Evolutionary conservation across 2,113 vertebrate genomes (phyloP).

Genomic region (Malurus elegans): DNA sequence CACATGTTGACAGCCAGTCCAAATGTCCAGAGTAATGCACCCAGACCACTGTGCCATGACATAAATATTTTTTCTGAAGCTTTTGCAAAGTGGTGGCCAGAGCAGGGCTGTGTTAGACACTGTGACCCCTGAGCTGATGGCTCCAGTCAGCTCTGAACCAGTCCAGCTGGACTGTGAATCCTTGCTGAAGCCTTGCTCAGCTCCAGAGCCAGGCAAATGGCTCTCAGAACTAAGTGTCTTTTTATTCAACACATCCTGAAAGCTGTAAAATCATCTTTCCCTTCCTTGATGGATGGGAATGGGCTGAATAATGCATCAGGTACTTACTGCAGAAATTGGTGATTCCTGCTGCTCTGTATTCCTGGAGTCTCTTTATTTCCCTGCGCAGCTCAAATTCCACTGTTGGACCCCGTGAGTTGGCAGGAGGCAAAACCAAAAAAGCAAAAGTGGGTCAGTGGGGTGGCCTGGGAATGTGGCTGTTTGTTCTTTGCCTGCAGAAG

Average conservation of each 20-base stretch:
- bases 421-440: conserved; percentile 23
- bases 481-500: not conserved
- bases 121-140: not conserved
- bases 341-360: conserved; percentile 92
- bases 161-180: not conserved
- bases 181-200: not conserved
- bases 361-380: conserved; percentile 91
- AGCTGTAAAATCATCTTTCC: not conserved
- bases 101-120: not conserved
- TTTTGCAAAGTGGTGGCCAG: not conserved
- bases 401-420: conserved; percentile 50
- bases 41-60: not conserved
- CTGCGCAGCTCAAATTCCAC: conserved; percentile 96
- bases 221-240: not conserved
- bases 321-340: conserved; percentile 97
- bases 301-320: conserved; percentile 6
- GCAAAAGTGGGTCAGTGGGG: not conserved
- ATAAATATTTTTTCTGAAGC: not conserved
- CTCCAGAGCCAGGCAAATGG: not conserved
- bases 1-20: not conserved
- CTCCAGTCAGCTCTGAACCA: not conserved
- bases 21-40: not conserved
- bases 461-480: not conserved
- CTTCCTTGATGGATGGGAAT: not conserved
- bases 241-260: not conserved